Conservation (phyloP, 2,797 vertebrate genomes). For the Pitangus sulphuratus region DNA sequence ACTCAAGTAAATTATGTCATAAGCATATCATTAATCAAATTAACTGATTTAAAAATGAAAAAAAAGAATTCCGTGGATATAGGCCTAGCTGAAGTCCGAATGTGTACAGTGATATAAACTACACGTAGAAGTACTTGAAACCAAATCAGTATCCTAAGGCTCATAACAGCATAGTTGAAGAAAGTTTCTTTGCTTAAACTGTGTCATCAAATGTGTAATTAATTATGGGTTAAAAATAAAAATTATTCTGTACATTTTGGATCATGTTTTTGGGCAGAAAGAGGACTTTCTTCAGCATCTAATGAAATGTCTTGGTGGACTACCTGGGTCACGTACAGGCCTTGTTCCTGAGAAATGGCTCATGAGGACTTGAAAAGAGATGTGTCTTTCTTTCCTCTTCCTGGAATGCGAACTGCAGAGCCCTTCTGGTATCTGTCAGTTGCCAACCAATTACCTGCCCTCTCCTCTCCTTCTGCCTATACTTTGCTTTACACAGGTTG, state of each 20-base stretch:
- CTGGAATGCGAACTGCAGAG: background rate
- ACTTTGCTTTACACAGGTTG: background rate
- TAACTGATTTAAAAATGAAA: no score
- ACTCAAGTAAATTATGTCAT: background rate
- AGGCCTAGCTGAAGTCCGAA: background rate
- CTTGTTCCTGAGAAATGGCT: background rate
- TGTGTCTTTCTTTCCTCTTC: background rate
- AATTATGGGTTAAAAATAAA: background rate
- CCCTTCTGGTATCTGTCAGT: background rate
- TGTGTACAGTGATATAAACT: background rate
- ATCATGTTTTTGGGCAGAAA: background rate
- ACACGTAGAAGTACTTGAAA: background rate
- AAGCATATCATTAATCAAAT: background rate
- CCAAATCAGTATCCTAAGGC: background rate
- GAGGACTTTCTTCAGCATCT: background rate
- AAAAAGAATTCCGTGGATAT: background rate
- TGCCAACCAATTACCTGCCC: background rate
- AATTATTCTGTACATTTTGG: background rate
- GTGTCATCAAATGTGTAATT: background rate
- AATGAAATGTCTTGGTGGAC: accelerated
- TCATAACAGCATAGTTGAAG: background rate
- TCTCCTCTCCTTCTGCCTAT: background rate
- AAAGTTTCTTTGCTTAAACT: background rate
- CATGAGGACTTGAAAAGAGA: background rate
- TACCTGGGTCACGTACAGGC: background rate